These are phyloP conservation scores for Microcebus tavaratra DNA, from an alignment of 2,113 vertebrate species.

Conservation along the genomic window DNA sequence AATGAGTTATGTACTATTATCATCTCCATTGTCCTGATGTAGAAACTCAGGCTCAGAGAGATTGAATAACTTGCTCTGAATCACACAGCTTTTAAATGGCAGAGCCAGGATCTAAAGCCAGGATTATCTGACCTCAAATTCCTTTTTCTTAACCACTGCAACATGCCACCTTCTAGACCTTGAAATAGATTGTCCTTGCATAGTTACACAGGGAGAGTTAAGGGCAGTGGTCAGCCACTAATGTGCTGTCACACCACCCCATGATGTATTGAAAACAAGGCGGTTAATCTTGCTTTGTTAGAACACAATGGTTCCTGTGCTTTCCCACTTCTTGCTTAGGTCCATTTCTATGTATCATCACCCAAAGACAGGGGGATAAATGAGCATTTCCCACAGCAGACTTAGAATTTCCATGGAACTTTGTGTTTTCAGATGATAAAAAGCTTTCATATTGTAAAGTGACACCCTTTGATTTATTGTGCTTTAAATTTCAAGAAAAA, in stretches of 20 bases:
- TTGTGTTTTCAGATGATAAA: not conserved
- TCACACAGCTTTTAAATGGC: not conserved
- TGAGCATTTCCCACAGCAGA: not conserved
- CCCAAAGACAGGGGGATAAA: not conserved
- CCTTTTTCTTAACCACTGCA: not conserved
- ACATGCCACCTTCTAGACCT: not conserved
- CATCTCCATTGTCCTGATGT: not conserved
- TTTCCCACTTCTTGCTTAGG: not conserved
- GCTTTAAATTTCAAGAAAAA: conserved; percentile 7
- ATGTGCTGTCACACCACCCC: not conserved
- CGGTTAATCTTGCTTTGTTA: not conserved
- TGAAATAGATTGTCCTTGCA: not conserved
- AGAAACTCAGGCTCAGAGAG: not conserved
- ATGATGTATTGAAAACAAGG: not conserved
- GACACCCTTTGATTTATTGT: not conserved
- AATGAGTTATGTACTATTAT: not conserved
- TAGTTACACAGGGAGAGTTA: not conserved
- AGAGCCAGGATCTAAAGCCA: not conserved
- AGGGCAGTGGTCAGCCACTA: not conserved
- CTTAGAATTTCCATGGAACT: not conserved
- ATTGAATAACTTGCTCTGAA: not conserved
- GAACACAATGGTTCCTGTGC: not conserved
- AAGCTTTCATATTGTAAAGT: not conserved
- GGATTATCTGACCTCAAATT: not conserved
- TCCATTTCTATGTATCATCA: not conserved